phyloP scores from a whole-genome alignment of 1,140 invertebrate species.

The Diabrotica undecimpunctata region DNA sequence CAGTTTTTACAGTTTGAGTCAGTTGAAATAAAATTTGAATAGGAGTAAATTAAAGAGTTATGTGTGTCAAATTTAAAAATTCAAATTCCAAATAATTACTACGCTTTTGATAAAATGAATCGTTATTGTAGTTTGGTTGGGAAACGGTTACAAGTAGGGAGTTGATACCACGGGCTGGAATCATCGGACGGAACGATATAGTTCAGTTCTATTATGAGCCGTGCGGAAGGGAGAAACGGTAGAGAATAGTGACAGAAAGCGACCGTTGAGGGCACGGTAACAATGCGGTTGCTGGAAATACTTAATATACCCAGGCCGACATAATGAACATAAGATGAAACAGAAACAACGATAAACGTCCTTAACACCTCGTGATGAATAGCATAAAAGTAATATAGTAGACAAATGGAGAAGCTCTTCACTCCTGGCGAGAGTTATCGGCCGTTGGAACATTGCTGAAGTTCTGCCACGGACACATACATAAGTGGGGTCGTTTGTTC shows the following conservation, averaged over 20 bases:
- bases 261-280: constrained; percentile 22
- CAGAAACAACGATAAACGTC: constrained; percentile 43
- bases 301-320: constrained; percentile 40
- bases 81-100: too few relatives aligned
- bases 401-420: constrained; percentile 13
- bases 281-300: constrained; percentile 38
- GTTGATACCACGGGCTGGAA: too few relatives aligned
- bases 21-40: too few relatives aligned
- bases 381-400: constrained; percentile 40
- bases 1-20: too few relatives aligned
- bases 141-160: too few relatives aligned
- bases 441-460: not conserved
- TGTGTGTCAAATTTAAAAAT: too few relatives aligned
- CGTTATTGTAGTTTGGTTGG: too few relatives aligned
- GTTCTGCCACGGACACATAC: not conserved
- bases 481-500: not conserved
- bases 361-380: constrained; percentile 43
- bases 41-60: too few relatives aligned
- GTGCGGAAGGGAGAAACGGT: not conserved
- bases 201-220: too few relatives aligned
- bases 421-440: not conserved
- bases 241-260: constrained; percentile 18
- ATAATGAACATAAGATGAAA: constrained; percentile 43
- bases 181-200: too few relatives aligned
- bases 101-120: too few relatives aligned